A percentile compares a stretch with the other conserved stretches of the same genome.
phyloP scores from a whole-genome alignment of 2,888 invertebrate species.

The Meliscaeva auricollis region DNA sequence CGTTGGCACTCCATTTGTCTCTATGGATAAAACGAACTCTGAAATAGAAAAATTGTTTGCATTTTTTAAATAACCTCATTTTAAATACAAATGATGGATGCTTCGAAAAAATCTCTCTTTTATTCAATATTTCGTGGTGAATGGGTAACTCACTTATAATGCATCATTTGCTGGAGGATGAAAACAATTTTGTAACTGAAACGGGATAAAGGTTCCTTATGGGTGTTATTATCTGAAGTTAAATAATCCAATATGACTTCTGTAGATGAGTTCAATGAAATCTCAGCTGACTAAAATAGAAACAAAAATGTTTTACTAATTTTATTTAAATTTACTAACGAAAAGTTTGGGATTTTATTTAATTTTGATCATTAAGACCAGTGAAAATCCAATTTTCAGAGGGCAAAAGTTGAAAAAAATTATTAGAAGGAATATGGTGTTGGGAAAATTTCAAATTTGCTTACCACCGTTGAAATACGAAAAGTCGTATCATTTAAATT shows the following conservation, averaged over 20 bases:
- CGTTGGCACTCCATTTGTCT: conserved; percentile 79
- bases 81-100: no score
- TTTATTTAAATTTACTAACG: neutral
- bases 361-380: no score
- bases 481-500: conserved; percentile 80
- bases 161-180: conserved; percentile 78
- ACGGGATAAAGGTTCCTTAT: conserved; percentile 79
- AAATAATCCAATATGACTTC: conserved; percentile 77
- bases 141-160: conserved; percentile 79
- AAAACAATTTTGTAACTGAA: conserved; percentile 78
- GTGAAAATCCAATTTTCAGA: no score
- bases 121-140: no score
- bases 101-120: no score
- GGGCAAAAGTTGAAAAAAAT: no score
- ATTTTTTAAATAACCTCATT: no score
- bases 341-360: no score
- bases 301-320: neutral
- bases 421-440: no score
- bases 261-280: conserved; percentile 77
- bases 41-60: neutral
- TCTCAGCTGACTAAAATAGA: conserved; percentile 61
- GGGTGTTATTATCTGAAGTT: conserved; percentile 75
- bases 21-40: conserved; percentile 77
- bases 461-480: conserved; percentile 80
- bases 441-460: no score